These are phyloP conservation scores for Dufourea novaeangliae DNA, from an alignment of 1,140 invertebrate genomes.

Conservation along the genomic window DNA sequence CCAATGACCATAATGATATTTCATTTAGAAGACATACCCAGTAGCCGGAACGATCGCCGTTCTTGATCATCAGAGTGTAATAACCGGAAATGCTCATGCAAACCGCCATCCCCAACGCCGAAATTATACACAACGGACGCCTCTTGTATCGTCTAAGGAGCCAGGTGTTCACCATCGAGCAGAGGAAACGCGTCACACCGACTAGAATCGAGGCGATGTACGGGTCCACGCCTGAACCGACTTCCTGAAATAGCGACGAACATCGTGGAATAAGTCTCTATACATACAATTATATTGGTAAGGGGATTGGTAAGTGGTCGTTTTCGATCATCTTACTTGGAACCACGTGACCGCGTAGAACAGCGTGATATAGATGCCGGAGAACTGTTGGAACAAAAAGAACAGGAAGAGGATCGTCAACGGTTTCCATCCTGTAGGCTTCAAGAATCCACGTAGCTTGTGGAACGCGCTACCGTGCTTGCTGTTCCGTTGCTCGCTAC, in stretches of 20 bases:
- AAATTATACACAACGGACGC: conserved; percentile 81
- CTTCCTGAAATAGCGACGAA: conserved; percentile 71
- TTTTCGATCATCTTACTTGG: conserved; percentile 72
- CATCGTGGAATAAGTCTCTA: background rate
- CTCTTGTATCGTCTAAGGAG: conserved; percentile 81
- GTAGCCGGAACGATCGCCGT: conserved; percentile 70
- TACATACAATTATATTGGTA: too few species aligned
- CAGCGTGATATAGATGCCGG: conserved; percentile 86
- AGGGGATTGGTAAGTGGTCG: background rate
- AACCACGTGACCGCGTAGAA: conserved; percentile 87
- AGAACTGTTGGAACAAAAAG: conserved; percentile 85
- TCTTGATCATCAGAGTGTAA: conserved; percentile 78
- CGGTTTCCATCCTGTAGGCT: conserved; percentile 84
- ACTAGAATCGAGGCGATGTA: conserved; percentile 84
- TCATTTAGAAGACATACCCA: conserved; percentile 53
- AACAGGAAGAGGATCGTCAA: conserved; percentile 82
- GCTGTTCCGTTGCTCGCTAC: conserved; percentile 72
- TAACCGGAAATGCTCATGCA: conserved; percentile 82
- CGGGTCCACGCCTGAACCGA: conserved; percentile 80
- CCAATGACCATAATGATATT: background rate
- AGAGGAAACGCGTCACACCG: conserved; percentile 85
- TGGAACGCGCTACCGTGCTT: conserved; percentile 64
- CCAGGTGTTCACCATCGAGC: conserved; percentile 83
- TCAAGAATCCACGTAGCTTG: conserved; percentile 78
- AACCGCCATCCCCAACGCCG: conserved; percentile 81